These are phyloP conservation scores for Latrodectus hesperus DNA, from an alignment of 2,888 invertebrate genomes.

Conservation along the genomic window DNA sequence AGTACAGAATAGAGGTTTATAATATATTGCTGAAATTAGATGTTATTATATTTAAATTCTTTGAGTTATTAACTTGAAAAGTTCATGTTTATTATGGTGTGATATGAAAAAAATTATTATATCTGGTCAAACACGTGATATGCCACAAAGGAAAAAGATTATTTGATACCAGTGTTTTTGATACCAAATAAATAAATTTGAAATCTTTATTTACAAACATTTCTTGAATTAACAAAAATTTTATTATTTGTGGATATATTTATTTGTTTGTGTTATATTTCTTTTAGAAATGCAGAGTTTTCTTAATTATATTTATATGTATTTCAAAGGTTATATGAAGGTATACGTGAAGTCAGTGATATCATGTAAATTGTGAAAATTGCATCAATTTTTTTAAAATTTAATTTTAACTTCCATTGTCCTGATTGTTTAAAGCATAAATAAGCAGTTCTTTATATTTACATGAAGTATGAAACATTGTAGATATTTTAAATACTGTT, in stretches of 20 bases:
- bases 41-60: not conserved
- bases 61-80: not conserved
- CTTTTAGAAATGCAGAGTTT: no score
- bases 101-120: not conserved
- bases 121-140: not conserved
- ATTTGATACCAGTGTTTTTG: not conserved
- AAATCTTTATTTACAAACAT: not conserved
- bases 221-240: not conserved
- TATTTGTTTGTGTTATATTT: not conserved
- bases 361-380: no score
- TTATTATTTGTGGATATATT: not conserved
- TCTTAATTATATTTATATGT: no score
- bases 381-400: no score
- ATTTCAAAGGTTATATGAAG: no score
- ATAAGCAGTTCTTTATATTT: no score
- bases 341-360: no score
- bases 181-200: not conserved
- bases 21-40: conserved; percentile 1
- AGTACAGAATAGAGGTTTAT: not conserved
- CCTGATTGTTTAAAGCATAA: no score
- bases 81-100: conserved; percentile 1
- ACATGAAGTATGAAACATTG: no score
- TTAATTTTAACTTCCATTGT: no score
- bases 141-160: not conserved
- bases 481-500: no score